A percentile compares a stretch with the other conserved stretches of the same genome.
Conservation (phyloP, 1,140 invertebrate species). For the Anoplolepis gracilipes region DNA sequence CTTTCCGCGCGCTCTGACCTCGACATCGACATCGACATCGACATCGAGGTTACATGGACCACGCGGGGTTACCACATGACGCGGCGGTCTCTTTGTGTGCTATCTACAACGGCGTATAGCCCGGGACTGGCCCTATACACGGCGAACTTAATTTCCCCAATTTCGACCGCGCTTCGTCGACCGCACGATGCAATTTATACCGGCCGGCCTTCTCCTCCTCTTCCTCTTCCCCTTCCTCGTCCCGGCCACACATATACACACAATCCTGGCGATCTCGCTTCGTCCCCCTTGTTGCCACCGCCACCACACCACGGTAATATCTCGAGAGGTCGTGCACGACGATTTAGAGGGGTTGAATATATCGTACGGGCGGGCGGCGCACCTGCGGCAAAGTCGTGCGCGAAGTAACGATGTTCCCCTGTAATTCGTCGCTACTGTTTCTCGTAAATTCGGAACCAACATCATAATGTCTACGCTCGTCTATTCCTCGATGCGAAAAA, state of each 20-base stretch:
- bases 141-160: constrained; percentile 76
- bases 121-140: constrained; percentile 65
- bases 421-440: constrained; percentile 56
- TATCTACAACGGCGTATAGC: constrained; percentile 48
- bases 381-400: constrained; percentile 51
- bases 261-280: neutral
- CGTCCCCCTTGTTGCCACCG: neutral
- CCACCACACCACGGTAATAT: constrained; percentile 66
- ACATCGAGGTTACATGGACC: constrained; percentile 69
- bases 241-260: neutral
- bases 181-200: constrained; percentile 76
- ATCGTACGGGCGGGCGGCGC: constrained; percentile 34
- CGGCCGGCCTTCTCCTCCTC: constrained; percentile 43
- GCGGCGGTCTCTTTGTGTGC: constrained; percentile 73
- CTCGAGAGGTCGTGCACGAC: constrained; percentile 69
- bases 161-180: constrained; percentile 77
- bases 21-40: constrained; percentile 70
- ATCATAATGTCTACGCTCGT: constrained; percentile 43
- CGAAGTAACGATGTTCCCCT: constrained; percentile 52
- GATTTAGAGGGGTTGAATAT: constrained; percentile 65
- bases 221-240: constrained; percentile 15
- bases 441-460: constrained; percentile 63
- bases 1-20: constrained; percentile 56
- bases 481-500: constrained; percentile 40
- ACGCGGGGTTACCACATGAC: constrained; percentile 68